Evolutionary conservation across 30 jellyfish, hydroid and myxozoan genomes (phyloP).

Genomic region (Sanderia malayensis): DNA sequence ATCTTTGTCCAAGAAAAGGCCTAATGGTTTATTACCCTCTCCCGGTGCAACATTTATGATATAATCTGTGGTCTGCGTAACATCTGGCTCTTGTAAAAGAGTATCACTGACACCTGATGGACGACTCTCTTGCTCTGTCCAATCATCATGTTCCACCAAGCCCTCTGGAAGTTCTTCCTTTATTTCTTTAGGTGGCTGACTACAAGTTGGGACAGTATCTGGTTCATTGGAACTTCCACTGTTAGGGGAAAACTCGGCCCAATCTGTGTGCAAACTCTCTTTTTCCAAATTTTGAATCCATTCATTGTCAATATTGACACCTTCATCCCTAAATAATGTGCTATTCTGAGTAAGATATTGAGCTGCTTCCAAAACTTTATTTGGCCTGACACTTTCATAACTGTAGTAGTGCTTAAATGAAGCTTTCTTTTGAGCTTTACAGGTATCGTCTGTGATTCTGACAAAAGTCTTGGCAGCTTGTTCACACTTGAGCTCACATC

Average conservation of each 20-base stretch:
- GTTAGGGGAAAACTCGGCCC: background rate
- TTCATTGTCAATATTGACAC: conserved; percentile 5
- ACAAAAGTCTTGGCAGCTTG: conserved; percentile 2
- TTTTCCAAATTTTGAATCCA: background rate
- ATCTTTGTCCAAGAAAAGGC: too few species aligned
- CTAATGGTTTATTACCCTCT: too few species aligned
- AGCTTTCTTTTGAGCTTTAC: conserved; percentile 15
- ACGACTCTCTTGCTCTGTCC: background rate
- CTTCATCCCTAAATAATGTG: background rate
- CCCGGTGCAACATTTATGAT: too few species aligned
- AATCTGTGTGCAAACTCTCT: background rate
- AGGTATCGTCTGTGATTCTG: conserved; percentile 10
- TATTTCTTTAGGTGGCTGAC: background rate
- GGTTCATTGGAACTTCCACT: background rate
- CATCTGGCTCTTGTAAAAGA: background rate
- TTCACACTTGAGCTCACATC: background rate
- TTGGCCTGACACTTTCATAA: background rate
- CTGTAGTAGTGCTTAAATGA: background rate
- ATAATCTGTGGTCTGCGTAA: background rate
- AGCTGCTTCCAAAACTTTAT: background rate
- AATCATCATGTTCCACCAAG: background rate
- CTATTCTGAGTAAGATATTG: conserved; percentile 1
- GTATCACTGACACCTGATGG: background rate
- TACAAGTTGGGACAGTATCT: background rate
- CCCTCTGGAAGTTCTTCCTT: background rate